Conservation (phyloP, 2,113 vertebrate genomes). For the Mesocricetus auratus region DNA sequence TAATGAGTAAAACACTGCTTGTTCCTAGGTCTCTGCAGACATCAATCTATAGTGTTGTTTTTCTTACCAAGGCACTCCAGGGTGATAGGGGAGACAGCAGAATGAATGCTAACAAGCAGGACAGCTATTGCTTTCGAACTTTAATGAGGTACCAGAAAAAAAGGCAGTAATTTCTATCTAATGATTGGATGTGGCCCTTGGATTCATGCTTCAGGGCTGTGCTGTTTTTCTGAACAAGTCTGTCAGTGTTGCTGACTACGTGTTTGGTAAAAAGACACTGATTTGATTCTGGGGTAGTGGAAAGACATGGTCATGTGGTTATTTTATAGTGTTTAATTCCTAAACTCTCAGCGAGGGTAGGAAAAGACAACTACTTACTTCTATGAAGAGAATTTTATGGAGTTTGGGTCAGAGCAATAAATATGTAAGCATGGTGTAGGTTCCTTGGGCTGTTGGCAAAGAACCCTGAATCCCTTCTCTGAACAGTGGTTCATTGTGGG, state of each 20-base stretch:
- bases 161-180: slow-evolving; percentile 38
- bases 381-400: slow-evolving; percentile 45
- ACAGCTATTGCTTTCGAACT: slow-evolving; percentile 56
- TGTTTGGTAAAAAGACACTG: neutral
- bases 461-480: neutral
- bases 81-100: neutral
- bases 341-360: neutral
- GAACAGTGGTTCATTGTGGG: neutral
- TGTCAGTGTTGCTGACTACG: neutral
- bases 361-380: slow-evolving; percentile 15
- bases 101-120: neutral
- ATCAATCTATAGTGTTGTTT: slow-evolving; percentile 24
- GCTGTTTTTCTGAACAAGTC: slow-evolving; percentile 9
- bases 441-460: neutral
- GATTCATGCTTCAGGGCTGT: neutral
- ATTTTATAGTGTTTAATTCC: slow-evolving; percentile 29
- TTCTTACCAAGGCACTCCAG: neutral
- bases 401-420: neutral
- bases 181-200: neutral
- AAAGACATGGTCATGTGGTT: neutral
- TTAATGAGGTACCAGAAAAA: slow-evolving; percentile 56
- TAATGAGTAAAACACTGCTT: neutral
- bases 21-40: slow-evolving; percentile 2
- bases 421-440: neutral
- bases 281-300: neutral